phyloP scores from a whole-genome alignment of 2,888 invertebrate genomes.

The Acronicta leporina region DNA sequence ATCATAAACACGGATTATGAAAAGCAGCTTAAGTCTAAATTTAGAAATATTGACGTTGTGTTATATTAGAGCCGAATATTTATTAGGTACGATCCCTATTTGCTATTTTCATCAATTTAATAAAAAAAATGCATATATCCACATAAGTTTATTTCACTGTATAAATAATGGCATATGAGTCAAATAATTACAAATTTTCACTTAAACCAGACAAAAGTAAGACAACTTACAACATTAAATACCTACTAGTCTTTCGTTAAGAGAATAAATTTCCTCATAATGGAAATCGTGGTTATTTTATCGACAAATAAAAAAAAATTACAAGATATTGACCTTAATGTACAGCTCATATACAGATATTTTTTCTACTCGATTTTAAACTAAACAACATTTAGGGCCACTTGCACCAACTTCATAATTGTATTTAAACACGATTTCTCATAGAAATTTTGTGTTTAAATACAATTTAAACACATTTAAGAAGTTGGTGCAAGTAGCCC shows the following conservation, averaged over 20 bases:
- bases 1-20: constrained; percentile 80
- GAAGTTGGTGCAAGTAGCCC: too few species aligned
- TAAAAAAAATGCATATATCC: constrained; percentile 54
- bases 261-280: constrained; percentile 26
- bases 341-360: constrained; percentile 51
- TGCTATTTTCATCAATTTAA: neutral
- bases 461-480: too few species aligned
- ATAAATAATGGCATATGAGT: constrained; percentile 64
- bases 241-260: constrained; percentile 49
- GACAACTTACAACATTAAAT: constrained; percentile 44
- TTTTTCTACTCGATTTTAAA: constrained; percentile 21
- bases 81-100: too few species aligned
- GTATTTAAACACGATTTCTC: too few species aligned
- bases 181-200: constrained; percentile 41
- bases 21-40: constrained; percentile 80
- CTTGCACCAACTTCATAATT: too few species aligned
- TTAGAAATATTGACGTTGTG: constrained; percentile 82
- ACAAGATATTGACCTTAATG: constrained; percentile 34
- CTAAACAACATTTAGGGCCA: too few species aligned
- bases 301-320: constrained; percentile 28
- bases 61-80: constrained; percentile 66
- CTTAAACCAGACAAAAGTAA: constrained; percentile 43
- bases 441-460: too few species aligned
- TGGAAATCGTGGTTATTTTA: constrained; percentile 24
- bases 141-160: constrained; percentile 60